phyloP scores from a whole-genome alignment of 2,888 invertebrate species.

The Pyrocoelia pectoralis region DNA sequence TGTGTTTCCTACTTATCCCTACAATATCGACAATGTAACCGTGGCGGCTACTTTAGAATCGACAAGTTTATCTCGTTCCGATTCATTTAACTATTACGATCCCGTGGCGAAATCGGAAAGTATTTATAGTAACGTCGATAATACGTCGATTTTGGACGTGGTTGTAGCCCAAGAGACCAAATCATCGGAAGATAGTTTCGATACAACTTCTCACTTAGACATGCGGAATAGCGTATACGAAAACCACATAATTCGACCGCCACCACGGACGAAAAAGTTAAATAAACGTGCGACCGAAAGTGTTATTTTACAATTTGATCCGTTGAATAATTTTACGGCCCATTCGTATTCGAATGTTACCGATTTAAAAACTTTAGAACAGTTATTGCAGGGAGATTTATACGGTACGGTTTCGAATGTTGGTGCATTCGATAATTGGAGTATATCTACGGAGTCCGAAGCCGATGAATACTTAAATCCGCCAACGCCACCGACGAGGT shows the following conservation, averaged over 20 bases:
- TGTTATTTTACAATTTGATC: slow-evolving; percentile 80
- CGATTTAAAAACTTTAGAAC: slow-evolving; percentile 70
- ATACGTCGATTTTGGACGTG: slow-evolving; percentile 45
- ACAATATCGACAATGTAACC: slow-evolving; percentile 47
- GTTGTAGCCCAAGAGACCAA: slow-evolving; percentile 37
- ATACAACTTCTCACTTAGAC: slow-evolving; percentile 34
- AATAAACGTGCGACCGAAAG: slow-evolving; percentile 61
- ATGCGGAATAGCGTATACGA: slow-evolving; percentile 60
- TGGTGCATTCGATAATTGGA: slow-evolving; percentile 58
- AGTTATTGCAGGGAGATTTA: slow-evolving; percentile 73
- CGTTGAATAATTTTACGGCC: slow-evolving; percentile 55
- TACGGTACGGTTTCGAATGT: slow-evolving; percentile 67
- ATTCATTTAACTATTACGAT: slow-evolving; percentile 66
- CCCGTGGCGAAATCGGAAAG: slow-evolving; percentile 41
- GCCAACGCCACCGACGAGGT: slow-evolving; percentile 69
- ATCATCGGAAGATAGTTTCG: slow-evolving; percentile 23
- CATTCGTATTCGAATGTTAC: slow-evolving; percentile 61
- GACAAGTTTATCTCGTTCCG: slow-evolving; percentile 57
- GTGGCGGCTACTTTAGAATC: slow-evolving; percentile 46
- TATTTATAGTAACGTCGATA: slow-evolving; percentile 49
- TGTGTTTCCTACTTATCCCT: slow-evolving; percentile 58
- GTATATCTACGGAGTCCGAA: slow-evolving; percentile 62
- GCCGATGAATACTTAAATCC: slow-evolving; percentile 64
- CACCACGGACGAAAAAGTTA: slow-evolving; percentile 30
- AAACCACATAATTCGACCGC: slow-evolving; percentile 54